Evolutionary conservation across 2,888 invertebrate genomes (phyloP), one percentile per base, ranked within the genome.

Genomic region (Apotomis turbidana): DNA sequence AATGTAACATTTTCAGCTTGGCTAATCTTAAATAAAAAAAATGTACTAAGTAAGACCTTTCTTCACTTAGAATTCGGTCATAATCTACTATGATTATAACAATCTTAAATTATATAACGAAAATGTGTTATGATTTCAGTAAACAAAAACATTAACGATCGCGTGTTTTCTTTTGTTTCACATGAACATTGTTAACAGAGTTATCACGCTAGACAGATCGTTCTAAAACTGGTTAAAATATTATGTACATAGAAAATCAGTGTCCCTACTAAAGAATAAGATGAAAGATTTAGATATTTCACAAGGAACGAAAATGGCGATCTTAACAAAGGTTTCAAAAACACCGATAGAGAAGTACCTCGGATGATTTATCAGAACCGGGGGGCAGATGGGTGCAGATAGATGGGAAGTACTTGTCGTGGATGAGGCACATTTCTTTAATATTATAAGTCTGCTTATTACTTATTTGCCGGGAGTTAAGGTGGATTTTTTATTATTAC

Each of bases 301-400:
- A 27, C n/a, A 54, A 62, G 38, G 15, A 5, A 36, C 15, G 5
- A 51, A 52, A 49, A 38, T 15, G 38, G 49, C 54, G 62, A n/a
- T 36, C 27, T 57, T 54, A 27, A 54, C 51, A 41, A 51, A 15
- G 68, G 27, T 70, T 63, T 66, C 46, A 60, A 64, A 64, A 70
- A 58, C 54, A 38, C 44, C 62, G 52, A 64, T 63, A 58, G 70
- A 64, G 49, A 67, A 51, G 41, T 58, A 67, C 74, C 77, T 74
- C 71, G 77, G 78, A 80, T 84, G 83, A 84, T 85, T 84, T 83
- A 84, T 83, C 76, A 77, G 74, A 71, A 66, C 78, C 78, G 75
- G 68, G 74, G 78, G 82, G 78, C 72, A 75, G 76, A 77, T 79
- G 76, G 75, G 78, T 79, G 79, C 78, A 77, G 81, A 81, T 82